Base-by-base conservation (phyloP, 2,113 vertebrate genomes). In the Anthoscopus minutus region DNA sequence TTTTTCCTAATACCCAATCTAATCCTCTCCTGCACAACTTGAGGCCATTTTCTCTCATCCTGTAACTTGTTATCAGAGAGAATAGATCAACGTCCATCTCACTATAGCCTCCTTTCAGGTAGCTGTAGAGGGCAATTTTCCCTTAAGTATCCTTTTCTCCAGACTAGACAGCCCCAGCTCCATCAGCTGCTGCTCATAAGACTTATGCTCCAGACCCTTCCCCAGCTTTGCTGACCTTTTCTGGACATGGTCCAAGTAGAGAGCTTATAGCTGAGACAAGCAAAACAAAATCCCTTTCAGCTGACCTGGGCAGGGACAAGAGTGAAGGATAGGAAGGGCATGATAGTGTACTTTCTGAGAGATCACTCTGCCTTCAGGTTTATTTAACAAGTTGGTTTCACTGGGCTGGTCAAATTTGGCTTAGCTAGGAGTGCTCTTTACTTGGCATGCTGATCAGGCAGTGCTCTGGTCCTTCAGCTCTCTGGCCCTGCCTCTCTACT, bases 1-100 rank as follows among this genome's bases (percentile, higher is more conserved):
- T 23, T 40, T 72, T 60, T 60, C 38, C 30, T 31, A 31, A 53
- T 35, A 79, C 15, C n/a, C 8, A 27, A 19, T 35, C 16, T 23
- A 73, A 86, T 60, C 15, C 18, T 33, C 25, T 9, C 30, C 67
- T 40, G 18, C 2, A 0, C 22, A 66, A 12, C 5, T 6, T 35
- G 31, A 60, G 45, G 10, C n/a, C 18, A 54, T 66, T 66, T 91
- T 31, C 10, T 80, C 25, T 60, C 31, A 66, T 60, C 21, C 40
- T 67, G 7, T 21, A 7, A 12, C 13, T 60, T 14, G 7, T 31
- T 47, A 35, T 5, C 30, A 66, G n/a, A 5, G 22, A 86, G 45
- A 65, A 31, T 0, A 45, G 10, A 16, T 13, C 9, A 2, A 24
- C 5, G 3, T 4, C 18, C 31, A 14, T 22, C 11, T 60, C 8